Conservation (phyloP, 2,113 vertebrate species). For the Sinocyclocheilus anophthalmus region DNA sequence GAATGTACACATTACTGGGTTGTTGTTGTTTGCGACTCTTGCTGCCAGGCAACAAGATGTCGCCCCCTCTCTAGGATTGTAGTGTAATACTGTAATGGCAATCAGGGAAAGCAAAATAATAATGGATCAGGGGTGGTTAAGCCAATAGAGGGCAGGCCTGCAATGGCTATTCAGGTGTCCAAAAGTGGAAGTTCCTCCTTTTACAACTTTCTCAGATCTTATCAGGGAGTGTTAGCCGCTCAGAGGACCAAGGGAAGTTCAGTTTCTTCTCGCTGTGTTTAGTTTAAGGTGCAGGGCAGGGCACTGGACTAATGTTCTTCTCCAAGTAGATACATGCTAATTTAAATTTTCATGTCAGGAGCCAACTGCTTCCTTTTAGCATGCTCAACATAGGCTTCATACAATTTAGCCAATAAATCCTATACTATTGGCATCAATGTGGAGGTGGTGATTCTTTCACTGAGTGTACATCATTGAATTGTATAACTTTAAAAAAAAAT, state of each 20-base stretch:
- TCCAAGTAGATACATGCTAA: no score
- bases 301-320: not conserved
- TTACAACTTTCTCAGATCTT: not conserved
- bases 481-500: not conserved
- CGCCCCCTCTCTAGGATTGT: not conserved
- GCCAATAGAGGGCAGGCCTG: not conserved
- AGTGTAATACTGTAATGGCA: not conserved
- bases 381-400: not conserved
- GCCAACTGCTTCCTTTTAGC: not conserved
- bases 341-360: not conserved
- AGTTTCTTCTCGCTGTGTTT: not conserved
- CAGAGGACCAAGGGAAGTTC: not conserved
- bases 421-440: not conserved
- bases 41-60: slow-evolving; percentile 16
- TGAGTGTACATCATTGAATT: not conserved
- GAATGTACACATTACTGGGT: no score
- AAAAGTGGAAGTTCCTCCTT: not conserved
- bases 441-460: not conserved
- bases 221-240: not conserved
- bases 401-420: not conserved
- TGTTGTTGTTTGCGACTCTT: not conserved
- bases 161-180: not conserved
- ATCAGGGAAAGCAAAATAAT: not conserved
- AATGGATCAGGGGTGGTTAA: not conserved
- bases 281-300: not conserved